These are phyloP conservation scores for Clistopyga incitator DNA, from an alignment of 2,888 invertebrate species.

Conservation along the genomic window DNA sequence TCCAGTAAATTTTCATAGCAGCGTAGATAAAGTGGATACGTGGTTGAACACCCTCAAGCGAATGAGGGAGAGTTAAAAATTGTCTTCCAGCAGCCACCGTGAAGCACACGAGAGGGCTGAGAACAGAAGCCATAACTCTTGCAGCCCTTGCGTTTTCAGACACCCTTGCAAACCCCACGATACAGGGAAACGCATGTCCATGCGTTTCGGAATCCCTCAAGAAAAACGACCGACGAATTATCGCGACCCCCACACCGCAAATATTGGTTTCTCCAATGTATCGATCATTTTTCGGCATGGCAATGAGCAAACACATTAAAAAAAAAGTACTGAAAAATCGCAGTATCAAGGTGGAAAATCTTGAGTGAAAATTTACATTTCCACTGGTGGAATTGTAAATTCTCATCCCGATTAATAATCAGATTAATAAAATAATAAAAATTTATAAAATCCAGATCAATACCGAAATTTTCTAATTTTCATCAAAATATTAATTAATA, in stretches of 20 bases:
- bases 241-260: conserved; percentile 21
- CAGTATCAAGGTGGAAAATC: too few species aligned
- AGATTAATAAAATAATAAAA: too few species aligned
- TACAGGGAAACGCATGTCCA: conserved; percentile 7
- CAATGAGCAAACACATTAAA: too few species aligned
- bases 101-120: conserved; percentile 19
- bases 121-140: conserved; percentile 46
- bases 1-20: conserved; percentile 19
- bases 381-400: too few species aligned
- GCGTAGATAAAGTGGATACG: background rate
- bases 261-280: conserved; percentile 34
- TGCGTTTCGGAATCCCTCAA: conserved; percentile 5
- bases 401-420: too few species aligned
- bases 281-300: conserved; percentile 29
- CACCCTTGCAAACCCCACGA: background rate
- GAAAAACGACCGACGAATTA: background rate
- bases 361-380: too few species aligned
- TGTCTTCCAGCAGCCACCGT: conserved; percentile 12
- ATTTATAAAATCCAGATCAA: too few species aligned
- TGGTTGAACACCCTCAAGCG: conserved; percentile 16
- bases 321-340: too few species aligned
- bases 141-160: conserved; percentile 18
- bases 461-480: too few species aligned
- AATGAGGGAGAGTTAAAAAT: conserved; percentile 49
- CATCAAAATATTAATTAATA: too few species aligned